Percentiles rank a stretch among this genome's conserved stretches.
These are phyloP conservation scores for Cossypha niveicapilla DNA, from an alignment of 2,797 vertebrate species.

Conservation along the genomic window DNA sequence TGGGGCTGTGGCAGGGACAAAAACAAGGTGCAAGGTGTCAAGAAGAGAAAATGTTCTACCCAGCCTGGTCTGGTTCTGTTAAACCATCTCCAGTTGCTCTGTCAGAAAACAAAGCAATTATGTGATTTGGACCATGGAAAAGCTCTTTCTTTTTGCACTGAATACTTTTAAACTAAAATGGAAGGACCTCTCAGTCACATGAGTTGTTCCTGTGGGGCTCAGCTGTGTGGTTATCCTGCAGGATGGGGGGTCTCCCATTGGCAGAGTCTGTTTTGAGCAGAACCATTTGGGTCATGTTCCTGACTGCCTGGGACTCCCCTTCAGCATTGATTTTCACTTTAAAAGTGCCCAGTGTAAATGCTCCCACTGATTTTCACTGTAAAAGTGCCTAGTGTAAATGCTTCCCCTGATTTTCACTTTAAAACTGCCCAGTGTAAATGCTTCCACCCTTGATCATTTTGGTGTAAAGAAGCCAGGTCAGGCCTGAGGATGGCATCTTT, in stretches of 20 bases:
- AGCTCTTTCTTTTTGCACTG: neutral
- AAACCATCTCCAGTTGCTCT: neutral
- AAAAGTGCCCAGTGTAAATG: neutral
- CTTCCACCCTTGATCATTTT: neutral
- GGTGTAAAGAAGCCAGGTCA: neutral
- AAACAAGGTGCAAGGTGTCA: neutral
- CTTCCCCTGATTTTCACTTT: neutral
- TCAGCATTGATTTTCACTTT: neutral
- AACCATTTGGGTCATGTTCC: neutral
- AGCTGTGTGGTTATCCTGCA: neutral
- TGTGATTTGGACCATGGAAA: neutral
- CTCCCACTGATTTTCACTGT: neutral
- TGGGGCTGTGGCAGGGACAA: neutral
- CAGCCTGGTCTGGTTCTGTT: neutral
- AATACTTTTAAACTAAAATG: neutral
- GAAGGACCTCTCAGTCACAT: neutral
- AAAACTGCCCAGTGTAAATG: neutral
- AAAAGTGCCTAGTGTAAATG: neutral
- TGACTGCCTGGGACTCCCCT: neutral
- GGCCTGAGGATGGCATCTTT: neutral
- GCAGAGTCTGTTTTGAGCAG: neutral
- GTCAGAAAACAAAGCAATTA: neutral
- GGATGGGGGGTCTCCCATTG: neutral
- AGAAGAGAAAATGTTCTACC: accelerated
- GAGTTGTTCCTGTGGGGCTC: neutral